phyloP scores from a whole-genome alignment of 2,888 invertebrate species.

The Eudasyphora cyanicolor region DNA sequence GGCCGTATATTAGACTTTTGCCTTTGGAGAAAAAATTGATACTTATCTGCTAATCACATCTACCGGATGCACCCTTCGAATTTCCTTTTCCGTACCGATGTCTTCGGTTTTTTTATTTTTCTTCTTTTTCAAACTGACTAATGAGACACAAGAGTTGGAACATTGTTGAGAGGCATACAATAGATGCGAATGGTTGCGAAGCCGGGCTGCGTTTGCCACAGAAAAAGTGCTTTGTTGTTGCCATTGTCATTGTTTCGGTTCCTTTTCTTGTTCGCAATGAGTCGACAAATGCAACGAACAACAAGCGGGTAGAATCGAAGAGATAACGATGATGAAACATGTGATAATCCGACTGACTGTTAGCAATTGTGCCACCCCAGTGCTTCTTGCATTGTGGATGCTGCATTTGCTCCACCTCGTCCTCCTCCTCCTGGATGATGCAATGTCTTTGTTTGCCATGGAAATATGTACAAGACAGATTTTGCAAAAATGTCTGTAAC shows the following conservation, averaged over 20 bases:
- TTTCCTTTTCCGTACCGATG: background rate
- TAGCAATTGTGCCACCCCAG: background rate
- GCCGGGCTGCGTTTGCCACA: slow-evolving; percentile 4
- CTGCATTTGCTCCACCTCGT: background rate
- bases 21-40: no score
- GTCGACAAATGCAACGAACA: slow-evolving; percentile 10
- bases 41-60: background rate
- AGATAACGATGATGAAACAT: slow-evolving; percentile 35
- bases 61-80: background rate
- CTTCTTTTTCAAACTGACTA: slow-evolving; percentile 27
- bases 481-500: slow-evolving; percentile 22
- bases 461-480: slow-evolving; percentile 14
- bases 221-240: background rate
- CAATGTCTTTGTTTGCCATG: slow-evolving; percentile 1
- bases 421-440: no score
- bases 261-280: slow-evolving; percentile 20
- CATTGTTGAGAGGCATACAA: slow-evolving; percentile 2
- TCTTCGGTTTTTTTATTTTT: background rate
- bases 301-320: background rate
- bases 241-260: background rate
- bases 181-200: background rate
- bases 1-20: no score
- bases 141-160: slow-evolving; percentile 38
- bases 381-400: background rate
- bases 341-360: slow-evolving; percentile 34